Conservation (phyloP, 2,113 vertebrate species). For the Centropus bengalensis region DNA sequence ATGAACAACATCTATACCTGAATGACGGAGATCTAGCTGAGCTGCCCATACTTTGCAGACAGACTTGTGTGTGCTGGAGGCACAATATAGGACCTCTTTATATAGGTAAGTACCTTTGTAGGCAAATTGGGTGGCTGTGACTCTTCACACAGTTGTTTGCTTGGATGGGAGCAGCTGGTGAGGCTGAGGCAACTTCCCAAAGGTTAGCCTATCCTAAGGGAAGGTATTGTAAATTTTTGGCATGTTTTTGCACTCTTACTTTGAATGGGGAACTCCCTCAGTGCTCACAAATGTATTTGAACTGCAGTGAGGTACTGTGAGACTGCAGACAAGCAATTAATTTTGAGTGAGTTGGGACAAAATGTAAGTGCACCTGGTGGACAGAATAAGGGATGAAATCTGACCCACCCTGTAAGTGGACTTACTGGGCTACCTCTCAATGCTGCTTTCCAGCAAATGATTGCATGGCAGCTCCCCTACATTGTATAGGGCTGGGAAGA, state of each 20-base stretch:
- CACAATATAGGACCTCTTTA: not conserved
- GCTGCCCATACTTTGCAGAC: not conserved
- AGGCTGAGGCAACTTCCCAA: not conserved
- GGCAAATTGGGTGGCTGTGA: not conserved
- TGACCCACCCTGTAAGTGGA: not conserved
- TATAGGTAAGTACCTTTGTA: no score
- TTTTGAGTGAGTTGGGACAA: not conserved
- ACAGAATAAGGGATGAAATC: not conserved
- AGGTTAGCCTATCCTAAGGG: not conserved
- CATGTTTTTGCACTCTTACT: not conserved
- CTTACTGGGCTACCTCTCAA: not conserved
- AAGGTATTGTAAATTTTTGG: not conserved
- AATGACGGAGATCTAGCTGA: not conserved
- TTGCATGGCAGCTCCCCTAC: fast-evolving
- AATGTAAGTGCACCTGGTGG: not conserved
- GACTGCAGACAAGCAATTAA: not conserved
- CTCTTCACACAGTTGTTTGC: not conserved
- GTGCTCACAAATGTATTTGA: not conserved
- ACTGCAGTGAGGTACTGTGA: not conserved
- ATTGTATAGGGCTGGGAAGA: fast-evolving
- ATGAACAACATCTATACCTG: not conserved
- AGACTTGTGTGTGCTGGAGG: no score
- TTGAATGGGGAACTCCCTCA: not conserved
- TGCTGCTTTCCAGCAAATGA: not conserved
- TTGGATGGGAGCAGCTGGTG: not conserved